Conservation (phyloP, 2,797 vertebrate species). For the Knipowitschia caucasica region DNA sequence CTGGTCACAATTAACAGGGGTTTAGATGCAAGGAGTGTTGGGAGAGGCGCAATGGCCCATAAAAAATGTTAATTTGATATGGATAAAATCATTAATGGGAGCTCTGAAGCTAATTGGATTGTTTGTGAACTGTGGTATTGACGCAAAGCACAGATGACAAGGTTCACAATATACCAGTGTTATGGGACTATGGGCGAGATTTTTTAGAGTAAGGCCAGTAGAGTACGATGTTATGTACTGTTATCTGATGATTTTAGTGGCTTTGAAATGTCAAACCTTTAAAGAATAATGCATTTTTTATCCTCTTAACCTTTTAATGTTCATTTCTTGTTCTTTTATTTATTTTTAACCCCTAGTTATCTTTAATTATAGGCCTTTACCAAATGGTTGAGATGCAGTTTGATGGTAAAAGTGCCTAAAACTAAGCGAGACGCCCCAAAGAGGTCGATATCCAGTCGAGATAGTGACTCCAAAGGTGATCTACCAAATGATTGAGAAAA, state of each 20-base stretch:
- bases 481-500: too few species aligned
- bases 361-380: too few species aligned
- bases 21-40: conserved; percentile 44
- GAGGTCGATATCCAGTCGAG: too few species aligned
- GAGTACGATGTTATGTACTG: conserved; percentile 6
- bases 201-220: conserved; percentile 22
- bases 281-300: neutral
- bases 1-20: conserved; percentile 37
- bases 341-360: neutral
- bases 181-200: conserved; percentile 35
- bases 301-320: neutral
- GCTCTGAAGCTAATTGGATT: conserved; percentile 61
- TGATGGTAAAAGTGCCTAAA: too few species aligned
- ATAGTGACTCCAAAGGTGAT: too few species aligned
- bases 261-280: neutral
- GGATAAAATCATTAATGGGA: conserved; percentile 55
- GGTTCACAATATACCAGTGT: conserved; percentile 1
- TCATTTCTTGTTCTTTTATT: neutral
- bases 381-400: too few species aligned
- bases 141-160: neutral
- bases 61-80: conserved; percentile 65
- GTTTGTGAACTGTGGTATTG: conserved; percentile 42
- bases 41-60: conserved; percentile 50
- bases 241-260: conserved; percentile 14
- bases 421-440: too few species aligned